A percentile compares a stretch with the other conserved stretches of the same genome.
These are phyloP conservation scores for Augochlora pura DNA, from an alignment of 1,140 invertebrate genomes.

Conservation along the genomic window DNA sequence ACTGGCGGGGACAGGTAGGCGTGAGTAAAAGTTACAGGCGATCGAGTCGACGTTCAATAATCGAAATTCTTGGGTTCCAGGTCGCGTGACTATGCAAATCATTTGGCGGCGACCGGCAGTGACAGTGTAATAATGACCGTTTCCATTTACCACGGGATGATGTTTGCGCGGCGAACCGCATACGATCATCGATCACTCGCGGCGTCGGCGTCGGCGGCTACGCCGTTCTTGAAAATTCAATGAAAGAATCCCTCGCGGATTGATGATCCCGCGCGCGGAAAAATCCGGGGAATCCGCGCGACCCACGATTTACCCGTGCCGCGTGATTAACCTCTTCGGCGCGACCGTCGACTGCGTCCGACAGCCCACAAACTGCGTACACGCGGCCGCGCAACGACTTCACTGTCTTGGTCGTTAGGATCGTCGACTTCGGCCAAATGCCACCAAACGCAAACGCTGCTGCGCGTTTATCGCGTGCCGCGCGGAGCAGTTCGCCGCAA, in stretches of 20 bases:
- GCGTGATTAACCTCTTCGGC: no score
- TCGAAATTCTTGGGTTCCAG: slow-evolving; percentile 41
- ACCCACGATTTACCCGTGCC: neutral
- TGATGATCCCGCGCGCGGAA: slow-evolving; percentile 9
- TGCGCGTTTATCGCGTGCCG: no score
- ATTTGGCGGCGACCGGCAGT: slow-evolving; percentile 22
- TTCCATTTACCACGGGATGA: slow-evolving; percentile 39
- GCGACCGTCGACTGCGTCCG: no score
- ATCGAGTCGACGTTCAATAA: slow-evolving; percentile 25
- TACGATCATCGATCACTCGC: slow-evolving; percentile 45
- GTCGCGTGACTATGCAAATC: slow-evolving; percentile 59
- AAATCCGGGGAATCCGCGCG: neutral
- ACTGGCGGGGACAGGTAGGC: neutral
- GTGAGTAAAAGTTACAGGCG: slow-evolving; percentile 10
- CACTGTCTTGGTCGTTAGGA: no score
- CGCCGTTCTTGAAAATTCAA: slow-evolving; percentile 27
- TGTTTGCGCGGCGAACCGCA: slow-evolving; percentile 39
- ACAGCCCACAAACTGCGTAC: no score
- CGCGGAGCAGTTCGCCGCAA: no score
- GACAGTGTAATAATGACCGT: slow-evolving; percentile 55
- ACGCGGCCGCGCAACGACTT: no score
- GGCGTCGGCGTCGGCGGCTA: no score
- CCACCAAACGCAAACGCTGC: no score
- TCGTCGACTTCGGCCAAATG: no score
- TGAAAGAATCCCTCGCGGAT: slow-evolving; percentile 10